Evolutionary conservation across 2,797 vertebrate species (phyloP), one percentile per base, ranked within the genome.

Genomic region (Pteronotus mesoamericanus): DNA sequence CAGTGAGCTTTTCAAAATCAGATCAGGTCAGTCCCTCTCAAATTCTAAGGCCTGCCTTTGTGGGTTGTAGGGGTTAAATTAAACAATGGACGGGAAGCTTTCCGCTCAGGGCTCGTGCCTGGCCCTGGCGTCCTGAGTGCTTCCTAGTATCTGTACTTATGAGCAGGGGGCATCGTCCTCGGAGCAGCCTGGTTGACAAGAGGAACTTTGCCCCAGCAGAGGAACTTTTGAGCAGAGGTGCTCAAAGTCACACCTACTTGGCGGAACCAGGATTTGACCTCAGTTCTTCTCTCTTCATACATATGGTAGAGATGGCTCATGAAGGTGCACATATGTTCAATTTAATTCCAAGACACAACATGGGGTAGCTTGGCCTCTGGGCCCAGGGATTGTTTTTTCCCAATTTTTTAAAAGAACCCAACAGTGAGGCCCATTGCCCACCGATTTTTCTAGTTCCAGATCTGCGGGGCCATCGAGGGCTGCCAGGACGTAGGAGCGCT

Each of bases 81-180:
- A 42, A 57, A 29, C 57, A 9, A 18, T 0, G 2, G 14, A 3
- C 4, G 14, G 1, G 4, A 66, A 24, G 7, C 5, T 34, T 34
- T 59, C 55, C n/a, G 37, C 55, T 82, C 16, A 6, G 8, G 2
- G n/a, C 46, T 7, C 1, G 3, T 22, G 9, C 3, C 0, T 3
- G 32, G 37, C 48, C 48, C 44, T 0, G 14, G 4, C 2, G 48
- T 18, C 4, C 34, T 2, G 21, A 10, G 19, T 2, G 3, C 82
- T 34, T n/a, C 2, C 34, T 12, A 0, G 1, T 15, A 8, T 37
- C 44, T 61, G n/a, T n/a, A 0, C 57, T 6, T 15, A 53, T 53
- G 74, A 10, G 72, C 21, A 15, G n/a, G 29, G 46, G 53, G 19
- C 22, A 55, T 29, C 44, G 15, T 14, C 48, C 68, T 87, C n/a